Base-by-base conservation (phyloP, 2,797 vertebrate genomes). In the Hyperoplus lanceolatus region DNA sequence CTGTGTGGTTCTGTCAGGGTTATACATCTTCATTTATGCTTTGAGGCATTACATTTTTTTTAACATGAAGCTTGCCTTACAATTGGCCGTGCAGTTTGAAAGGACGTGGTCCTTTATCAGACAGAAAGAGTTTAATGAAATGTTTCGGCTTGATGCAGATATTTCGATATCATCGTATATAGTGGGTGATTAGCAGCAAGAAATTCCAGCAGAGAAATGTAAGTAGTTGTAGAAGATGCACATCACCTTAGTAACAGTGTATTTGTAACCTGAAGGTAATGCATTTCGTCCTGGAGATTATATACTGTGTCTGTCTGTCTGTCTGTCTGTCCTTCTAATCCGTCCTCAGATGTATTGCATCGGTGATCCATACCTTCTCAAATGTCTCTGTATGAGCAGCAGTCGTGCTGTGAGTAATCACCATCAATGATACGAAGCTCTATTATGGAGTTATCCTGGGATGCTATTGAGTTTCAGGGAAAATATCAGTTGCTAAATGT, bases 401-500 rank as follows among this genome's bases (percentile, higher is more conserved):
- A 57, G 56, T 72, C 86, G 39, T 57, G 75, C 79, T 83, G 70
- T 74, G 78, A 87, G 75, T 86, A 85, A 88, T 88, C 73, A 83
- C 86, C 77, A 63, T 72, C 76, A 77, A 84, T 73, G 79, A 81
- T 78, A 83, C 58, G 77, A 77, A 66, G 76, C 67, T 77, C 57
- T 81, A 82, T 89, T 87, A 83, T 70, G 48, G 76, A 80, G 60
- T 79, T 79, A 77, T 70, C 8, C 61, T 70, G 73, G 70, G 60
- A 79, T 72, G 51, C 62, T 79, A 72, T 68, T 67, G 86, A 85
- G 87, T 86, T 92, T 87, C 75, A 48, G 42, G 70, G 82, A 77
- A 86, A 90, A 91, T 90, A 91, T 87, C 84, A 82, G 83, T 89
- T 79, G 80, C 83, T 91, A 90, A 92, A 92, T 92, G 92, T 93